These are phyloP conservation scores for Stegodyphus mimosarum DNA, from an alignment of 1,140 invertebrate species.

Conservation along the genomic window DNA sequence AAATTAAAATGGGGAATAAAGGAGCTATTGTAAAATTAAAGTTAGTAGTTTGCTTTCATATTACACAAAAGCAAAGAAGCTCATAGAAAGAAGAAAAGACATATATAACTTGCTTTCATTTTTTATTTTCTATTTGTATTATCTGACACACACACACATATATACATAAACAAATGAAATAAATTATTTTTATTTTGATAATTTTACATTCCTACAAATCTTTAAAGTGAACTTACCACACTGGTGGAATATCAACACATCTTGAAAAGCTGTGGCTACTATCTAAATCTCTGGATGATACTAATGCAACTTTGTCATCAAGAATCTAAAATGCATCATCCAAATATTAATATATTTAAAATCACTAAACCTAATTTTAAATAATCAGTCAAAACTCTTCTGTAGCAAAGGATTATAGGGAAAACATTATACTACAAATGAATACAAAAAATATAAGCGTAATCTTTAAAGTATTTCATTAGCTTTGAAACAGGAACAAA, in stretches of 20 bases:
- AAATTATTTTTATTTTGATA: not conserved
- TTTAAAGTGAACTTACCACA: slow-evolving; percentile 13
- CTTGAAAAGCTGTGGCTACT: slow-evolving; percentile 24
- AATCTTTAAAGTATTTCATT: too few relatives aligned
- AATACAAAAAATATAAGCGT: too few relatives aligned
- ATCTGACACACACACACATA: not conserved
- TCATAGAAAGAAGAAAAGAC: not conserved
- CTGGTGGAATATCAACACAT: slow-evolving; percentile 43
- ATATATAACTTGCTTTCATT: not conserved
- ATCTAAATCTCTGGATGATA: slow-evolving; percentile 48
- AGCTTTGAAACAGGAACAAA: too few relatives aligned
- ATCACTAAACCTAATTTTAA: too few relatives aligned
- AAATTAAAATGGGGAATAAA: too few relatives aligned
- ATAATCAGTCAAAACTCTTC: too few relatives aligned
- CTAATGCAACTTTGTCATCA: slow-evolving; percentile 54
- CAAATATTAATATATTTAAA: too few relatives aligned
- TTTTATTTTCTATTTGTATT: not conserved
- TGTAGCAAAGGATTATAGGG: too few relatives aligned
- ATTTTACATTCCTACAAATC: not conserved
- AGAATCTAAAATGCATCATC: slow-evolving; percentile 3
- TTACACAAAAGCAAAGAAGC: too few relatives aligned
- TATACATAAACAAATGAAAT: not conserved
- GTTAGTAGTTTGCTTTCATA: too few relatives aligned
- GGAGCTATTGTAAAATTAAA: too few relatives aligned
- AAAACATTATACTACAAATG: too few relatives aligned